phyloP scores from a whole-genome alignment of 2,113 vertebrate species.

The Proterorhinus semilunaris region DNA sequence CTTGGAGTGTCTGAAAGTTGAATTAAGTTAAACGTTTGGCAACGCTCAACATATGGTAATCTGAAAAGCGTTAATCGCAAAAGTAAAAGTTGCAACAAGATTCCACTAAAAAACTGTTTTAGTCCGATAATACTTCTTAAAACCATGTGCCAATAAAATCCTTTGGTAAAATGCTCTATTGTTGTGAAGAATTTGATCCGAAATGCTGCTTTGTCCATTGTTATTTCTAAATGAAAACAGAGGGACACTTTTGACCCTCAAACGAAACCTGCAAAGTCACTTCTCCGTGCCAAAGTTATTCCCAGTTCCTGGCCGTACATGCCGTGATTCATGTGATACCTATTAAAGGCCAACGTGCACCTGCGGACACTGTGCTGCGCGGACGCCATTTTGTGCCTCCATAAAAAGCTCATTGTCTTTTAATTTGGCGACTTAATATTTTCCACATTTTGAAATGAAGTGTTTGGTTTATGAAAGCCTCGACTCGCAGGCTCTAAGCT shows the following conservation, averaged over 20 bases:
- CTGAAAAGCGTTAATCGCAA: background rate
- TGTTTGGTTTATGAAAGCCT: background rate
- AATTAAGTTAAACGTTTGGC: too few species aligned
- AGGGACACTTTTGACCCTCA: background rate
- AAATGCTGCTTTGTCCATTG: conserved; percentile 12
- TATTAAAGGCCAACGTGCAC: conserved; percentile 16
- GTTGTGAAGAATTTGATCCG: background rate
- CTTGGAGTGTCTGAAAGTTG: too few species aligned
- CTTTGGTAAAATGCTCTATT: background rate
- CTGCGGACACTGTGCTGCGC: conserved; percentile 14
- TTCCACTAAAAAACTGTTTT: background rate
- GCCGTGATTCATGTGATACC: conserved; percentile 20
- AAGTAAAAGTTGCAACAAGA: background rate
- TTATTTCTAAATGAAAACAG: conserved; percentile 5
- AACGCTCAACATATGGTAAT: too few species aligned
- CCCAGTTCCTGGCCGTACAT: conserved; percentile 19
- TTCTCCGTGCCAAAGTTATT: background rate
- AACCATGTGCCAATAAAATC: background rate
- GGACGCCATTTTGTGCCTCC: conserved; percentile 1
- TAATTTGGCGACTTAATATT: conserved; percentile 8
- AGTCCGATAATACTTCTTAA: background rate
- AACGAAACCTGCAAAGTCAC: conserved; percentile 7
- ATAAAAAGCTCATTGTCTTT: conserved; percentile 29
- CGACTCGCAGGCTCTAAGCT: conserved; percentile 62
- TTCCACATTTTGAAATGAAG: conserved; percentile 10